These are phyloP conservation scores for Centrocercus urophasianus DNA, from an alignment of 2,113 vertebrate genomes.

Conservation along the genomic window DNA sequence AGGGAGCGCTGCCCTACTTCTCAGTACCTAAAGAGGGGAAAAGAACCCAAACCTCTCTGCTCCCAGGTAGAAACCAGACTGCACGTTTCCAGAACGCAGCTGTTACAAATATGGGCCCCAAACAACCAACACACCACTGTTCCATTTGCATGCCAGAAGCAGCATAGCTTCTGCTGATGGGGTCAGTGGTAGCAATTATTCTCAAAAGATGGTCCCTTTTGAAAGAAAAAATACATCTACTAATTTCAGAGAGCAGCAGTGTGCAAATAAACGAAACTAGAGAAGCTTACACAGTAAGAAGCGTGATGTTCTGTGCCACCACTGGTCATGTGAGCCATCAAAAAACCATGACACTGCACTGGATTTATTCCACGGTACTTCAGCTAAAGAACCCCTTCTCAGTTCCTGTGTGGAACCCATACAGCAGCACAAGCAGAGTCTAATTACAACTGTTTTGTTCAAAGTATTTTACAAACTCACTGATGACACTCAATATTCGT, in stretches of 20 bases:
- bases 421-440: neutral
- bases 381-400: neutral
- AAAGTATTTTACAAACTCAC: neutral
- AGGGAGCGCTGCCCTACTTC: neutral
- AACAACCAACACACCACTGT: neutral
- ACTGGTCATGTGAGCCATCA: accelerated
- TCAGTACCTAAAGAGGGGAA: neutral
- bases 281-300: neutral
- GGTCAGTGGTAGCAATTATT: neutral
- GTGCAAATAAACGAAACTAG: neutral
- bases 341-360: neutral
- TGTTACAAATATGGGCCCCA: neutral
- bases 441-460: neutral
- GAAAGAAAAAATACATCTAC: neutral
- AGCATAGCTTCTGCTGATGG: neutral
- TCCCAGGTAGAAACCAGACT: neutral
- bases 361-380: neutral
- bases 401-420: neutral
- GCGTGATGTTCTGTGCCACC: neutral
- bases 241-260: neutral
- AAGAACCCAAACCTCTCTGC: neutral
- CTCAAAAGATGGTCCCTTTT: neutral
- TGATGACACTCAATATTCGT: neutral
- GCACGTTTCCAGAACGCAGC: accelerated
- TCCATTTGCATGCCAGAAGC: neutral